These are phyloP conservation scores for Prosopocoilus inquinatus DNA, from an alignment of 2,888 invertebrate genomes.

Conservation along the genomic window DNA sequence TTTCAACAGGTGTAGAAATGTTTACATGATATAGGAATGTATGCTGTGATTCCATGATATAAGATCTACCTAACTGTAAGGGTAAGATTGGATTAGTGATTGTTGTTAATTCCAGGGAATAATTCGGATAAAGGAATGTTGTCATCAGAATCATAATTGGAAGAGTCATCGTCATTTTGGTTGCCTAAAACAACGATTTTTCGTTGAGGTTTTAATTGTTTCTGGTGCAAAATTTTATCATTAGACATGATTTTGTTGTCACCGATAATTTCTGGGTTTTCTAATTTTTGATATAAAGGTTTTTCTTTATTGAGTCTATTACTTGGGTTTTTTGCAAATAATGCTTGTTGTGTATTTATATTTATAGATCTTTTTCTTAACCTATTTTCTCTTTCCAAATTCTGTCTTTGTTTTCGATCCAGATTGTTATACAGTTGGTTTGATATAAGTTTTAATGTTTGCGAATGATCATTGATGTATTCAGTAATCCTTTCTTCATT, in stretches of 20 bases:
- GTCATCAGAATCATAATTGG: background rate
- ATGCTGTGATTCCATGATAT: background rate
- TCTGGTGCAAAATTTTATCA: constrained; percentile 5
- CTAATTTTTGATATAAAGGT: background rate
- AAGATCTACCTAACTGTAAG: constrained; percentile 1
- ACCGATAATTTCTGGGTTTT: background rate
- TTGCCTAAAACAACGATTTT: constrained; percentile 7
- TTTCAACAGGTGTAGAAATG: background rate
- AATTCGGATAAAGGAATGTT: constrained; percentile 7
- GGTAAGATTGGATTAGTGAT: constrained; percentile 2
- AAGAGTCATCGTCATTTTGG: background rate
- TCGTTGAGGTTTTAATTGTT: constrained; percentile 8
- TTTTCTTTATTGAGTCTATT: constrained; percentile 1
- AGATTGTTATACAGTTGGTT: constrained; percentile 3
- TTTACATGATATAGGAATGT: constrained; percentile 5
- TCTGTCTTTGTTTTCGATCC: constrained; percentile 5
- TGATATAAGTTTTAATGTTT: constrained; percentile 1
- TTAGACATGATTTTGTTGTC: constrained; percentile 6
- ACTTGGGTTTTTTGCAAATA: constrained; percentile 2
- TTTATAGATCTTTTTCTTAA: background rate
- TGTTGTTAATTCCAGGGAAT: background rate
- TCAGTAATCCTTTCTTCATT: background rate
- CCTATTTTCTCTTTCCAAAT: background rate
- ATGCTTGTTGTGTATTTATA: background rate
- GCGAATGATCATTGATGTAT: constrained; percentile 11